Conservation (phyloP, 2,113 vertebrate species). For the Herpailurus yagouaroundi region DNA sequence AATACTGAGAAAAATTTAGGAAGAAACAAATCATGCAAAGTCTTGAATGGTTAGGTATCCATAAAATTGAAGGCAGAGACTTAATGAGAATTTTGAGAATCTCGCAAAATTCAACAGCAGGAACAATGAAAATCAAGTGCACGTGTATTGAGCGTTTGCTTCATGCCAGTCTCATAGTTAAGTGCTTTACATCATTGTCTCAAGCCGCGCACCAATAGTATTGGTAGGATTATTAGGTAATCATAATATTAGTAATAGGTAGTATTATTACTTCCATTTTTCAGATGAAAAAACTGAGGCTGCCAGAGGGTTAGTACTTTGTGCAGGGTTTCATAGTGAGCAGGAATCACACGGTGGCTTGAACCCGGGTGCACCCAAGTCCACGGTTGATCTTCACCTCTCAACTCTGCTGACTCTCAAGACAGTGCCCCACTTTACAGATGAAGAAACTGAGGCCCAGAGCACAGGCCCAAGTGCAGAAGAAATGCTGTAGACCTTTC, state of each 20-base stretch:
- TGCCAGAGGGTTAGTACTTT: neutral
- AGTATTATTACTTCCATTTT: neutral
- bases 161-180: neutral
- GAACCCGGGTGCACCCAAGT: neutral
- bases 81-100: neutral
- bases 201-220: neutral
- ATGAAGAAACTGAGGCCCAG: neutral
- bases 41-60: neutral
- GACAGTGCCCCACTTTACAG: neutral
- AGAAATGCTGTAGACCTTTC: neutral
- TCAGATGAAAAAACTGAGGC: neutral
- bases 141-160: neutral
- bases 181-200: too few species aligned
- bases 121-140: neutral
- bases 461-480: neutral
- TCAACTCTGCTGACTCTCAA: neutral
- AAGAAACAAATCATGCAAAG: neutral
- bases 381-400: neutral
- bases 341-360: neutral
- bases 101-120: neutral
- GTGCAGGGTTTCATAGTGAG: neutral
- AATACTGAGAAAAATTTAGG: neutral
- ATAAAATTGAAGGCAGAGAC: neutral
- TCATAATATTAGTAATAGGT: neutral
- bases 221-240: neutral